Percentiles rank a stretch among this genome's conserved stretches.
Conservation (phyloP, 2,888 invertebrate genomes). For the Andrena praecox region DNA sequence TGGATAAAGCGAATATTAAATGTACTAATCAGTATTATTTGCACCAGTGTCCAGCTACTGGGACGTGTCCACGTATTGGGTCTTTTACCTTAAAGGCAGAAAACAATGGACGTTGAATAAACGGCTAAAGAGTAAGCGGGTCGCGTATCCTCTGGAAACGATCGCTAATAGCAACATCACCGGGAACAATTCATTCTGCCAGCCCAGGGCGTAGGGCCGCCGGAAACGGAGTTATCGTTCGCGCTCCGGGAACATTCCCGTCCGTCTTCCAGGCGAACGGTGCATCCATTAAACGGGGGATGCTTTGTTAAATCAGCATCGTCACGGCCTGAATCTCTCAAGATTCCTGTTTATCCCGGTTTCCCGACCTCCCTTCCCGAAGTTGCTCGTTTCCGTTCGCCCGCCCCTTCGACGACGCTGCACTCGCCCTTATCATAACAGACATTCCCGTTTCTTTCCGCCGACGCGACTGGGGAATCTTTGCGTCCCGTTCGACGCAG, state of each 20-base stretch:
- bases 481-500: background rate
- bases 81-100: too few relatives aligned
- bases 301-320: slow-evolving; percentile 46
- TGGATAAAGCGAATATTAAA: too few relatives aligned
- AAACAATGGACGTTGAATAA: background rate
- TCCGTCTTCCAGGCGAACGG: slow-evolving; percentile 7
- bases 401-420: background rate
- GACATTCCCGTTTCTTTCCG: background rate
- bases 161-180: slow-evolving; percentile 16
- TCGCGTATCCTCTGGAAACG: background rate
- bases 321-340: slow-evolving; percentile 25
- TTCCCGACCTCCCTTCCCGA: background rate
- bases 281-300: slow-evolving; percentile 40
- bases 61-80: too few relatives aligned
- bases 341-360: slow-evolving; percentile 38
- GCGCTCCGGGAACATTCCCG: slow-evolving; percentile 28
- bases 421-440: background rate
- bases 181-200: slow-evolving; percentile 15
- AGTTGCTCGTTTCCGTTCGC: slow-evolving; percentile 2
- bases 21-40: too few relatives aligned
- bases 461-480: background rate
- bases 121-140: background rate
- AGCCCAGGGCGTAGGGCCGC: background rate
- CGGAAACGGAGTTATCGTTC: slow-evolving; percentile 30
- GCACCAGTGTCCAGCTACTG: too few relatives aligned